These are phyloP conservation scores for Deilephila elpenor DNA, from an alignment of 2,888 invertebrate genomes.

Conservation along the genomic window DNA sequence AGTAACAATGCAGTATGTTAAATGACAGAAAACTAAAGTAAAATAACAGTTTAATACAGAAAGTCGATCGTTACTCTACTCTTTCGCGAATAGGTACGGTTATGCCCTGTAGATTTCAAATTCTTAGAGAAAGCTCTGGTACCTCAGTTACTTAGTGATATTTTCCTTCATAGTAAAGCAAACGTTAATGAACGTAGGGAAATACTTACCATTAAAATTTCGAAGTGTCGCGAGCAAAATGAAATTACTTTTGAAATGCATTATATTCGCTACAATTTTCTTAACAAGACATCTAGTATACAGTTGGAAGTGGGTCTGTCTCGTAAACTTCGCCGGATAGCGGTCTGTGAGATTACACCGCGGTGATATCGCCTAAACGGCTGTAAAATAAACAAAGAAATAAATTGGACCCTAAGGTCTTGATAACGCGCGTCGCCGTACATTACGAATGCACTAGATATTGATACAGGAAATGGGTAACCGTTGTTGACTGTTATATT, in stretches of 20 bases:
- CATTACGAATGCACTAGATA: constrained; percentile 16
- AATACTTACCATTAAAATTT: not conserved
- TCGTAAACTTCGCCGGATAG: constrained; percentile 21
- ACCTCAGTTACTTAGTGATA: too few species aligned
- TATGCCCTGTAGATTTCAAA: too few species aligned
- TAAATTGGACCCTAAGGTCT: constrained; percentile 22
- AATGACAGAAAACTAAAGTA: too few species aligned
- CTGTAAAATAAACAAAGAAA: constrained; percentile 26
- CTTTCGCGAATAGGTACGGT: too few species aligned
- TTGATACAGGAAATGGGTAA: constrained; percentile 23
- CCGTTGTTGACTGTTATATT: not conserved
- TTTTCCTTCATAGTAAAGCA: too few species aligned
- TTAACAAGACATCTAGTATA: constrained; percentile 23
- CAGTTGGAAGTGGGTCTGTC: constrained; percentile 25
- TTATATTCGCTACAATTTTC: constrained; percentile 4
- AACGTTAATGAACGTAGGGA: too few species aligned
- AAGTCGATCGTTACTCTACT: too few species aligned
- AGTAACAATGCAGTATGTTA: too few species aligned
- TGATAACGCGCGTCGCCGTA: constrained; percentile 12
- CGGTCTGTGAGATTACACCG: constrained; percentile 17
- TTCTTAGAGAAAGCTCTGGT: too few species aligned
- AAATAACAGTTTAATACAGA: too few species aligned
- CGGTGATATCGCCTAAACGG: constrained; percentile 22
- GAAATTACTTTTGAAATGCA: constrained; percentile 3
- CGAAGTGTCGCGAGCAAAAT: not conserved